Percentiles rank a stretch among this genome's conserved stretches.
These are phyloP conservation scores for Phaethornis superciliosus DNA, from an alignment of 2,113 vertebrate genomes.

Conservation along the genomic window DNA sequence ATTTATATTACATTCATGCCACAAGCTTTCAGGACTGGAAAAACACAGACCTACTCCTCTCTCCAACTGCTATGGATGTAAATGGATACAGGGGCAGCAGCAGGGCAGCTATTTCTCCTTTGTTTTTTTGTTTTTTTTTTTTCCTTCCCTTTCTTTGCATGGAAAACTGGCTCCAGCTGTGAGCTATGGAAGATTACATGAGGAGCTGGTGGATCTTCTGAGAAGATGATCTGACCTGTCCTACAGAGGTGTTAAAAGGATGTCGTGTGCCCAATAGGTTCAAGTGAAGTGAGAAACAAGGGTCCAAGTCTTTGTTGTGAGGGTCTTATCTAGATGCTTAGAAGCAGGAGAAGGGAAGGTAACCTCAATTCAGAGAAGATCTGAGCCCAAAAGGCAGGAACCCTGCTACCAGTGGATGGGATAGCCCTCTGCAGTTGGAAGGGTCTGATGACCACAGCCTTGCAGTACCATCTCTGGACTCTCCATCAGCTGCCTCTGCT, in stretches of 20 bases:
- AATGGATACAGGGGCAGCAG: background rate
- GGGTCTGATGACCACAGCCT: background rate
- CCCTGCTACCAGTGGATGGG: background rate
- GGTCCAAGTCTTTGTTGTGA: background rate
- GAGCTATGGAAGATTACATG: background rate
- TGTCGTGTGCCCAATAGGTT: rapidly evolving
- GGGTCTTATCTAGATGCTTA: background rate
- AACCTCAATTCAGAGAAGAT: background rate
- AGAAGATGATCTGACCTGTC: background rate
- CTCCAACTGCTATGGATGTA: background rate
- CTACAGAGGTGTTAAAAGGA: background rate
- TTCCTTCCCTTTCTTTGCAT: background rate
- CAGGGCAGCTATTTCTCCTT: background rate
- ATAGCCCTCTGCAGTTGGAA: background rate
- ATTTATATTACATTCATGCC: background rate
- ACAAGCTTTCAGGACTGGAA: background rate
- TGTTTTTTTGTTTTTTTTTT: too few relatives aligned
- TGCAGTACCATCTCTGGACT: background rate
- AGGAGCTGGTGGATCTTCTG: background rate
- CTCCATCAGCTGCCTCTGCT: background rate
- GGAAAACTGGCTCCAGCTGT: background rate
- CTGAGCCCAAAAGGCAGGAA: background rate
- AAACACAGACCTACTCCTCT: background rate
- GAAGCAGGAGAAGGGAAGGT: background rate
- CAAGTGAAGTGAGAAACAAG: background rate